A percentile compares a stretch with the other conserved stretches of the same genome.
Conservation (phyloP, 2,113 vertebrate genomes). For the Pygathrix nemaeus region DNA sequence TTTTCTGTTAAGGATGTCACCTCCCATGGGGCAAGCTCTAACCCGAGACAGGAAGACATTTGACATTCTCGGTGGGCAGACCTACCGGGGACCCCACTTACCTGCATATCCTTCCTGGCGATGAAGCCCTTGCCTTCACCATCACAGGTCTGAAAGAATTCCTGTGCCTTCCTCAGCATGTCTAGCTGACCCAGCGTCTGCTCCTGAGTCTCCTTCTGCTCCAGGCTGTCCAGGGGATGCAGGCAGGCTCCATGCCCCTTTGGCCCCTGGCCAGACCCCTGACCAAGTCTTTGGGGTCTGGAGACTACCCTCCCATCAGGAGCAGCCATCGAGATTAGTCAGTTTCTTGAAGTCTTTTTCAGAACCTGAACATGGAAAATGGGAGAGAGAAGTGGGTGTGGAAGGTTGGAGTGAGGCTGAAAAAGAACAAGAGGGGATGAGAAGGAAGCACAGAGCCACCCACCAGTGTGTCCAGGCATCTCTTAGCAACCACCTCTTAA, state of each 20-base stretch:
- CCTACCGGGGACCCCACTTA: slow-evolving; percentile 71
- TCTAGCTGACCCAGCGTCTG: slow-evolving; percentile 68
- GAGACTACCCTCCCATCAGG: slow-evolving; percentile 58
- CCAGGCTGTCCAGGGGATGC: slow-evolving; percentile 13
- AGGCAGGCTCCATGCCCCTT: background rate
- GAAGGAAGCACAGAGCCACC: slow-evolving; percentile 64
- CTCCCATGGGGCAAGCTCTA: no score
- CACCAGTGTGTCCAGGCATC: slow-evolving; percentile 74
- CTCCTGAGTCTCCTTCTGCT: slow-evolving; percentile 61
- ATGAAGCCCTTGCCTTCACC: slow-evolving; percentile 93
- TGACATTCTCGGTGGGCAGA: background rate
- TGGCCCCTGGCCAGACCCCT: background rate
- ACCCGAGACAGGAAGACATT: background rate
- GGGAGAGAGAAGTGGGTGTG: background rate
- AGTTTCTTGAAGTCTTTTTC: slow-evolving; percentile 41
- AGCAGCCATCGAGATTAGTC: slow-evolving; percentile 78
- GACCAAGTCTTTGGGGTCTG: slow-evolving; percentile 18
- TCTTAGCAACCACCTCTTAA: slow-evolving; percentile 88
- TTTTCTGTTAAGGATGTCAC: background rate
- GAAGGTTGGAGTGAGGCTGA: background rate
- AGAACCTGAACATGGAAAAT: slow-evolving; percentile 75
- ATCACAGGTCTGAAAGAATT: slow-evolving; percentile 96
- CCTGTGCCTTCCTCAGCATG: slow-evolving; percentile 88
- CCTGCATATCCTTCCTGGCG: slow-evolving; percentile 92
- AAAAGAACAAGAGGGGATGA: no score